Evolutionary conservation across 1,140 invertebrate species (phyloP).

Genomic region (Aphaenogaster ashmeadi): DNA sequence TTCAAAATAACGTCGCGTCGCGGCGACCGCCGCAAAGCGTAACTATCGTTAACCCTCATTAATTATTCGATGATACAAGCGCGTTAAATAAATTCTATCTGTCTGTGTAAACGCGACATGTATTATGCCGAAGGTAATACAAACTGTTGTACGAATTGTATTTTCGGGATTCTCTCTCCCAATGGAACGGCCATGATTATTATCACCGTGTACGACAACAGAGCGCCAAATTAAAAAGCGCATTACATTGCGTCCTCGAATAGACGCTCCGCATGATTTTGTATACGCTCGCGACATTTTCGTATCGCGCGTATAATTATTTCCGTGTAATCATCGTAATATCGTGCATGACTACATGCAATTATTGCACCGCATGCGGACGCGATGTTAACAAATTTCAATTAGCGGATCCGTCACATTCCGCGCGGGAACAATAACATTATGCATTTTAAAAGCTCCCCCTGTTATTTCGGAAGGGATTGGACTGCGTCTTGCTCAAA

Average conservation of each 20-base stretch:
- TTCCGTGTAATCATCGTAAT: conserved; percentile 62
- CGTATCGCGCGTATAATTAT: conserved; percentile 62
- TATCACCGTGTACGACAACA: conserved; percentile 49
- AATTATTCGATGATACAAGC: conserved; percentile 68
- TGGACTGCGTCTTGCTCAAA: conserved; percentile 66
- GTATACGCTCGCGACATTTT: conserved; percentile 43
- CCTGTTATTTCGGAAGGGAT: conserved; percentile 55
- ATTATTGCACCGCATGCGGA: conserved; percentile 51
- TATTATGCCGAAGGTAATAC: conserved; percentile 51
- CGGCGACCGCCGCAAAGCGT: conserved; percentile 34
- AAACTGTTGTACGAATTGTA: conserved; percentile 58
- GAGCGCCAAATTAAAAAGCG: conserved; percentile 53
- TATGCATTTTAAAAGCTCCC: conserved; percentile 55
- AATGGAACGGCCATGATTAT: conserved; percentile 36
- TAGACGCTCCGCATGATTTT: conserved; percentile 47
- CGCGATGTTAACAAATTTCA: conserved; percentile 62
- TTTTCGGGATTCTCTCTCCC: conserved; percentile 31
- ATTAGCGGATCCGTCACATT: conserved; percentile 50
- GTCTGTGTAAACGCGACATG: conserved; percentile 58
- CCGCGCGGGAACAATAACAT: conserved; percentile 57
- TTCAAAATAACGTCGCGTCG: conserved; percentile 41
- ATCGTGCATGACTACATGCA: conserved; percentile 61
- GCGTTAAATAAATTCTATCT: conserved; percentile 68
- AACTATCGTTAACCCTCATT: conserved; percentile 63
- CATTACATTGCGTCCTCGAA: conserved; percentile 44